Conservation (phyloP, 1,140 invertebrate genomes). For the Zaprionus davidi region DNA sequence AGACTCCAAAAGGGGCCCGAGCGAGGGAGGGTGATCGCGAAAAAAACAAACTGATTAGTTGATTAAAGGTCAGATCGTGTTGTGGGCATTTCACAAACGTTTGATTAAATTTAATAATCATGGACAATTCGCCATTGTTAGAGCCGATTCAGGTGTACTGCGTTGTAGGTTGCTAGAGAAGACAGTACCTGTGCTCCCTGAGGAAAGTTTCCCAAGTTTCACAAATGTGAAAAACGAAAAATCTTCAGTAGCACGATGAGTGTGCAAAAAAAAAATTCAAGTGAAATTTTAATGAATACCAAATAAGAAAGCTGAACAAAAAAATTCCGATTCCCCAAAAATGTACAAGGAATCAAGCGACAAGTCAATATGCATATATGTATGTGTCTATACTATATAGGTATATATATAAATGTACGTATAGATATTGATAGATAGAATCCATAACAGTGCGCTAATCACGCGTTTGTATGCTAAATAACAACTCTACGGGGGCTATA, state of each 20-base stretch:
- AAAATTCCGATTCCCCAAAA: conserved; percentile 35
- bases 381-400: neutral
- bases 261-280: conserved; percentile 16
- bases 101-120: conserved; percentile 54
- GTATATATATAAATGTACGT: neutral
- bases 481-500: conserved; percentile 20
- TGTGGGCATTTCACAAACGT: conserved; percentile 29
- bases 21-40: neutral
- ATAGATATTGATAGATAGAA: conserved; percentile 14
- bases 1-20: neutral
- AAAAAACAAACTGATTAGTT: conserved; percentile 37
- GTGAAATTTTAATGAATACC: conserved; percentile 37
- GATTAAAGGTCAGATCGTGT: conserved; percentile 37
- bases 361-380: neutral
- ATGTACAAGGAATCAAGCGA: conserved; percentile 24
- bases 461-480: conserved; percentile 50
- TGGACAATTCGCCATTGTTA: conserved; percentile 34
- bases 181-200: neutral
- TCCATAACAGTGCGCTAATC: conserved; percentile 36
- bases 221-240: conserved; percentile 1
- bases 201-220: conserved; percentile 16
- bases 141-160: neutral
- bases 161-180: neutral
- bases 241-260: conserved; percentile 41
- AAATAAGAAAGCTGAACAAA: conserved; percentile 13